Evolutionary conservation across 2,113 vertebrate genomes (phyloP).

Genomic region (Salvator merianae): DNA sequence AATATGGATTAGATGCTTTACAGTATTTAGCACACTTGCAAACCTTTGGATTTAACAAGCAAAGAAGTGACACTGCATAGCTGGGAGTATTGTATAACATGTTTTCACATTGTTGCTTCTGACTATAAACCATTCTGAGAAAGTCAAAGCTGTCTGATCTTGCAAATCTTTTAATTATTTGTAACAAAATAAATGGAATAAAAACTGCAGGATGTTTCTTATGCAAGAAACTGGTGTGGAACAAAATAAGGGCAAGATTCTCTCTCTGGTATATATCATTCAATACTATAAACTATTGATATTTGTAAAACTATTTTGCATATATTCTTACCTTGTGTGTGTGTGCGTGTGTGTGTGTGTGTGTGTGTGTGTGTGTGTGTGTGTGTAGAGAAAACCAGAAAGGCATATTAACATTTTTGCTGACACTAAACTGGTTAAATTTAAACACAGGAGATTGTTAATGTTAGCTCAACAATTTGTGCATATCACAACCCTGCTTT

Average conservation of each 20-base stretch:
- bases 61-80: neutral
- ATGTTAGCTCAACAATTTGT: too few species aligned
- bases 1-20: slow-evolving; percentile 5
- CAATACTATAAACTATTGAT: too few species aligned
- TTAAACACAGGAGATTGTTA: neutral
- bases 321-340: neutral
- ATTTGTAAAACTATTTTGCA: neutral
- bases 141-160: slow-evolving; percentile 2
- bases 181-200: neutral
- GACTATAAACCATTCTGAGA: neutral
- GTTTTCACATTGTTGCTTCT: neutral
- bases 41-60: slow-evolving; percentile 2
- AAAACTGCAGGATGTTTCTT: neutral
- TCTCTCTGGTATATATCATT: neutral
- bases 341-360: neutral
- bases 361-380: neutral
- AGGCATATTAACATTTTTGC: neutral
- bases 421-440: neutral
- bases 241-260: neutral
- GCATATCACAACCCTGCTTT: neutral
- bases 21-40: slow-evolving; percentile 9
- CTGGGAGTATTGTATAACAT: neutral
- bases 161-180: neutral
- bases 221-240: neutral
- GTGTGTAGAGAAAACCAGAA: neutral